Evolutionary conservation across 2,888 invertebrate species (phyloP), one percentile per base, ranked within the genome.

Genomic region (Tetragonisca angustula): DNA sequence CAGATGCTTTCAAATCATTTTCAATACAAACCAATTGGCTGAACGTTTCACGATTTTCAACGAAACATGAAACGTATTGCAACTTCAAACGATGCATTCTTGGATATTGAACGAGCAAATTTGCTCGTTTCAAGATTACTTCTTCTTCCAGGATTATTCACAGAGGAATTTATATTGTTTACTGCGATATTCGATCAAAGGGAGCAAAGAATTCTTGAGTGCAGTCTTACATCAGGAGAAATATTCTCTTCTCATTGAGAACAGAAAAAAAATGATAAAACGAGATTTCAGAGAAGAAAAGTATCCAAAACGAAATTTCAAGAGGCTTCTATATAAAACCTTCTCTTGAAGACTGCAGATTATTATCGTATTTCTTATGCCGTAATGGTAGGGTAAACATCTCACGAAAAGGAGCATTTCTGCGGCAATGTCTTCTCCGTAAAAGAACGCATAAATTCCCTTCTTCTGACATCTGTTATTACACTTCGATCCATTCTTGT

Each of bases 361-460:
- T 68, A 50, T 36, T n/a, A 27, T 36, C n/a, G 70, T 36, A 36
- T 56, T 71, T 71, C 56, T 59, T 43, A 19, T 54, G 19, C 13
- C 59, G 5, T 59, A 59, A 71, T 71, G 43, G 13, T n/a, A 32
- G 5, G n/a, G 19, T 19, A 52, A 52, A 69, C 24, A 71, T 71
- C 27, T 43, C 21, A 17, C 21, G 59, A 49, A 43, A 43, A 71
- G 24, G 71, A 59, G 59, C 43, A n/a, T 32, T n/a, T 73, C 50
- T 17, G n/a, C 17, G n/a, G 50, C 21, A n/a, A 32, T 36, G 52
- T 52, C 19, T 70, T 77, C 62, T 56, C 54, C 43, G n/a, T 19
- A 43, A 54, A 71, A n/a, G 64, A 43, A 11, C 15, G 56, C 77
- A 73, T 75, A 79, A 87, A 87, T 84, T 77, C 61, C 52, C 19